phyloP scores from a whole-genome alignment of 2,113 vertebrate species.

The Eclectus roratus region DNA sequence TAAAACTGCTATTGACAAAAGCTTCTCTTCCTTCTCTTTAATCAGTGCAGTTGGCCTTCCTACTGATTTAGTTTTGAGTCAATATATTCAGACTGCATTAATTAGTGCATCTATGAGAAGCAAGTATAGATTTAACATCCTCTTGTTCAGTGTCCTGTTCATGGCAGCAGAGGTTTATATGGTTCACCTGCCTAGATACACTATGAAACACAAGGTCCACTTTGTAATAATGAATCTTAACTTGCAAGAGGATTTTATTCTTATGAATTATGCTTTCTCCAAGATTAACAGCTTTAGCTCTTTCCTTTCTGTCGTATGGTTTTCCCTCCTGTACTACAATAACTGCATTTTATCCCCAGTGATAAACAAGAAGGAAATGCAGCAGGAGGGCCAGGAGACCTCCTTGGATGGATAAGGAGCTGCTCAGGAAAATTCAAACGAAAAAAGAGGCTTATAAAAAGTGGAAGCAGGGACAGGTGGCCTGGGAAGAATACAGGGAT shows the following conservation, averaged over 20 bases:
- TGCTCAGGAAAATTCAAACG: no score
- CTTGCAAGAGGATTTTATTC: neutral
- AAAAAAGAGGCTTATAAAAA: no score
- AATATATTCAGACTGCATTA: constrained; percentile 42
- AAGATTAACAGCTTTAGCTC: neutral
- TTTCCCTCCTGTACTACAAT: neutral
- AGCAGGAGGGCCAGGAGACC: no score
- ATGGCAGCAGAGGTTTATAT: neutral
- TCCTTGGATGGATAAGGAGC: no score
- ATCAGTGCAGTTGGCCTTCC: neutral
- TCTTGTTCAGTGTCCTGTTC: neutral
- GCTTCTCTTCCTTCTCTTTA: neutral
- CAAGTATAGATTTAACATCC: neutral
- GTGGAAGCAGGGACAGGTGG: no score
- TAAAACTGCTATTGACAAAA: neutral
- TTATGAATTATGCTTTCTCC: neutral
- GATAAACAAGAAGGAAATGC: no score
- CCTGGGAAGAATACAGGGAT: no score
- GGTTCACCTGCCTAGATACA: neutral
- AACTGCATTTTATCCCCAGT: neutral
- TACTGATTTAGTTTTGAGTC: neutral
- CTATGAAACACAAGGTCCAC: neutral
- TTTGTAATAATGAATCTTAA: neutral
- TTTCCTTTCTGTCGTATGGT: neutral
- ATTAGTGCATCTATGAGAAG: neutral